Base-by-base conservation (phyloP, 2,113 vertebrate species). In the Scopus umbretta region DNA sequence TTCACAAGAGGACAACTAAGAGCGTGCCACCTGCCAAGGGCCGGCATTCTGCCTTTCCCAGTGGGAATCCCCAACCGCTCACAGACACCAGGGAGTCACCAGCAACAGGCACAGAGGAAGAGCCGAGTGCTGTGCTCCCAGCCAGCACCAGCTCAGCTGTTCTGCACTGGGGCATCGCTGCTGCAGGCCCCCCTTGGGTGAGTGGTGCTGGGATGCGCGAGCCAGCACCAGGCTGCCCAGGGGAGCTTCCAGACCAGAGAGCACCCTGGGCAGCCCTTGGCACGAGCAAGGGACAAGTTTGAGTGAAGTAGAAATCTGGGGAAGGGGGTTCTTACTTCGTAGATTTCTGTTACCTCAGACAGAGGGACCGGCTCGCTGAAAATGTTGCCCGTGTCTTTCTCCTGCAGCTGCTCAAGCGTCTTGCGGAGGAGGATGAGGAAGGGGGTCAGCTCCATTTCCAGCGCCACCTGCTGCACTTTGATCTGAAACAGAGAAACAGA, bases 361-460 rank as follows among this genome's bases (percentile, higher is more conserved):
- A 99, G 98, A 91, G 99, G 99, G 82, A 99, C 99, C 62, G 99
- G 99, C 98, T 99, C 99, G 70, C 99, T 99, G 98, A 99, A 99
- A 97, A 99, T 99, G 97, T 99, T 99, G 98, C 98, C 99, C 0
- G 99, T 99, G 98, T 99, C 99, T 98, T 99, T 98, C 93, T 99
- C 99, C 97, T 99, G 99, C 95, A 99, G 98, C 97, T 99, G 99
- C 86, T 99, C 99, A 76, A 99, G 97, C 0, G 99, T 99, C 95
- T 98, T 99, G 90, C 99, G 98, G 95, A 99, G 97, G 80, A 99
- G 98, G 89, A 99, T 98, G 95, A 99, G 98, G 97, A 99, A 99
- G 27, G 99, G 99, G 12, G 99, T 99, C 95, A 99, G 98, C 98
- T 99, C 99, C 99, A 99, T 99, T 98, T 99, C 99, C 95, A 99